Evolutionary conservation across 2,888 invertebrate genomes (phyloP).

Genomic region (Thera obeliscata): DNA sequence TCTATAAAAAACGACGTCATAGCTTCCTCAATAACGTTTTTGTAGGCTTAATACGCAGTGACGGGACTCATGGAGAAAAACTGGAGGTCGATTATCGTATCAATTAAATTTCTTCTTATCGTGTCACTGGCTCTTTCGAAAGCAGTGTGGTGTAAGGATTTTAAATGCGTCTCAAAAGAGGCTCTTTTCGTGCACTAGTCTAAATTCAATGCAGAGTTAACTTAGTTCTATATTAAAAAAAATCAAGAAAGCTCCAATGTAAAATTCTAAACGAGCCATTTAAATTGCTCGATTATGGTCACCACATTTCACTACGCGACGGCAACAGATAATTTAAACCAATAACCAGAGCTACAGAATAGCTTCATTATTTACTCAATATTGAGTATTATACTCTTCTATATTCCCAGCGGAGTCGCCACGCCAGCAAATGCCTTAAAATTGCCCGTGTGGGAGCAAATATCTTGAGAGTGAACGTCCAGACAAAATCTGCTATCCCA

Average conservation of each 20-base stretch:
- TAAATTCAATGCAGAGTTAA: too few relatives aligned
- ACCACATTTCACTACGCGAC: background rate
- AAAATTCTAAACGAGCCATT: background rate
- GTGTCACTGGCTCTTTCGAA: too few relatives aligned
- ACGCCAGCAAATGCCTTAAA: slow-evolving; percentile 10
- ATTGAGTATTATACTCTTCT: background rate
- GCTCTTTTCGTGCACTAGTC: too few relatives aligned
- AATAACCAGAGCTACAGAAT: background rate
- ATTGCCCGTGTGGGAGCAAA: slow-evolving; percentile 2
- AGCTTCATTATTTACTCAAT: background rate
- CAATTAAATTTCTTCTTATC: background rate
- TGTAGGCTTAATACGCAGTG: slow-evolving; percentile 13
- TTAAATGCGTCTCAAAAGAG: too few relatives aligned
- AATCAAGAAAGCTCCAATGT: too few relatives aligned
- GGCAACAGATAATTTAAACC: background rate
- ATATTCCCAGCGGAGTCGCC: background rate
- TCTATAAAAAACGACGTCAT: slow-evolving; percentile 8
- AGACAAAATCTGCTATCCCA: slow-evolving; percentile 37
- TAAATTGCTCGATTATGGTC: background rate
- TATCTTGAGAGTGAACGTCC: slow-evolving; percentile 30
- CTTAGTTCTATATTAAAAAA: too few relatives aligned
- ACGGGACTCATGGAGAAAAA: slow-evolving; percentile 1
- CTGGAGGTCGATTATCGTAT: background rate
- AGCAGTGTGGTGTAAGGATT: too few relatives aligned
- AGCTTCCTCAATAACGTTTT: slow-evolving; percentile 17